phyloP scores from a whole-genome alignment of 2,888 invertebrate species.

The Euproctis similis region DNA sequence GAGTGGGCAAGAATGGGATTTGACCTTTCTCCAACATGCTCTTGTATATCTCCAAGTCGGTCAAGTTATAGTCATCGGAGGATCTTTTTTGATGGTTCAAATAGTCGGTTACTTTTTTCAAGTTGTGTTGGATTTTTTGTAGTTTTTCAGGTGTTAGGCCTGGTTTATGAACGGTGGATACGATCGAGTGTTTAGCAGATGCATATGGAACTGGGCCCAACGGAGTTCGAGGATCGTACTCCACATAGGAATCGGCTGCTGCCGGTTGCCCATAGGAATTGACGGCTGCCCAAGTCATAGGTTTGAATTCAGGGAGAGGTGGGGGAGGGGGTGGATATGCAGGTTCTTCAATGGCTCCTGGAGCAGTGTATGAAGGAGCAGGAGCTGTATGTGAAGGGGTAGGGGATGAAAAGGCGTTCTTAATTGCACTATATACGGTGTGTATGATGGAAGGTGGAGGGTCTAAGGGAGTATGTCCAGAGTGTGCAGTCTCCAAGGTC shows the following conservation, averaged over 20 bases:
- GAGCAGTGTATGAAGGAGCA: conserved; percentile 3
- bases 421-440: conserved; percentile 58
- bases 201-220: conserved; percentile 32
- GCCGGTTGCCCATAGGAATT: conserved; percentile 67
- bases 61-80: conserved; percentile 45
- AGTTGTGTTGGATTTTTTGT: conserved; percentile 56
- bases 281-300: conserved; percentile 57
- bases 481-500: conserved; percentile 35
- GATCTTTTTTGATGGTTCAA: conserved; percentile 53
- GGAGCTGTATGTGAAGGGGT: conserved; percentile 15
- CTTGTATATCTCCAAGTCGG: conserved; percentile 37
- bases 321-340: conserved; percentile 54
- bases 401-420: conserved; percentile 45
- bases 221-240: conserved; percentile 47
- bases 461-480: conserved; percentile 51
- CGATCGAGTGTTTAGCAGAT: conserved; percentile 40
- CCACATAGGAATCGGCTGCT: conserved; percentile 42
- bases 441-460: conserved; percentile 57
- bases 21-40: conserved; percentile 46
- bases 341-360: conserved; percentile 11
- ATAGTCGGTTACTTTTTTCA: conserved; percentile 48
- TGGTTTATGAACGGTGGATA: conserved; percentile 26
- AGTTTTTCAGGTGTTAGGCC: conserved; percentile 56
- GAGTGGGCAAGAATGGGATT: conserved; percentile 48
- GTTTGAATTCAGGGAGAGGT: conserved; percentile 44